Evolutionary conservation across 2,888 invertebrate genomes (phyloP), one percentile per base, ranked within the genome.

Genomic region (Agriopis leucophaearia): DNA sequence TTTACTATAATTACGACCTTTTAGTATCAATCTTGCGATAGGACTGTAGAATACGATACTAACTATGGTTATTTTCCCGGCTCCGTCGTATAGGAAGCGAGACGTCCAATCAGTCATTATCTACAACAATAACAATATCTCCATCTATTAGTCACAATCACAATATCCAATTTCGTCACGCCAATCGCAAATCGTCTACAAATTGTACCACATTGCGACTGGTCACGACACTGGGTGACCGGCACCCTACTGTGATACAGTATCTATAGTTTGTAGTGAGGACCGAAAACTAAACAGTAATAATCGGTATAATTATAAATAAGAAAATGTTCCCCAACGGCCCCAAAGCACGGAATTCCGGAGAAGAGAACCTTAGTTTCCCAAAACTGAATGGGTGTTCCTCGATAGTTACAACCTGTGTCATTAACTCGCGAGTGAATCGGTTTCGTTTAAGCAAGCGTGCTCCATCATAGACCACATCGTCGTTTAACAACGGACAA

Each of bases 201-300:
- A 82, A 79, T 81, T 78, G 80, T 80, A 80, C 76, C 77, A 77
- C 71, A 74, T 80, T 76, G 72, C 68, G 64, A 74, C 66, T 64
- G 78, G 82, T 81, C 82, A 82, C 82, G 84, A 81, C 76, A 79
- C 72, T 72, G 64, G 71, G 70, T 74, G 72, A 74, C 71, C 73
- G 68, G 74, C 64, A 64, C 69, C 66, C 72, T 36, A 67, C 67
- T 58, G 67, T 44, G 52, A 7, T 42, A 67, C 61, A 59, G 59
- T 60, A 36, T 45, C 65, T 55, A 40, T 48, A 73, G 64, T 66
- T 45, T 52, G 27, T 45, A 42, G 56, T 38, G 16, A 50, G 59
- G 62, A 63, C 63, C 36, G 58, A 57, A 67, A 63, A 45, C 40
- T 12, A 36, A 54, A 40, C 0, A 42, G 3, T 15, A 36, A 51